Percentiles rank a stretch among this genome's conserved stretches.
Evolutionary conservation across 2,888 invertebrate species (phyloP).

Genomic region (Timandra comae): DNA sequence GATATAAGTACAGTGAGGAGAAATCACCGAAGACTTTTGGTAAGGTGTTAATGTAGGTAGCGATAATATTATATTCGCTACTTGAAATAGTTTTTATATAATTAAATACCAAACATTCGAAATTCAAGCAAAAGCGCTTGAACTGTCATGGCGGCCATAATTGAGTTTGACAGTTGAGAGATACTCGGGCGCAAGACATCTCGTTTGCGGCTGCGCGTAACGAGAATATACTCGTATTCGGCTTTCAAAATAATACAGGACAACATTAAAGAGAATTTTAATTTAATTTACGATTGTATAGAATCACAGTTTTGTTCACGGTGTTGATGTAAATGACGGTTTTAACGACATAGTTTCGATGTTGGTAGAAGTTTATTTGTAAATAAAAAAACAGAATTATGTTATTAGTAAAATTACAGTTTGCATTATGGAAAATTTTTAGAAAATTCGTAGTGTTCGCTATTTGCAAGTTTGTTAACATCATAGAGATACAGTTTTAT

Average conservation of each 20-base stretch:
- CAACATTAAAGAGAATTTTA: constrained; percentile 44
- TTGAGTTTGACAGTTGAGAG: constrained; percentile 66
- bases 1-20: too few relatives aligned
- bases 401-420: too few relatives aligned
- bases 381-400: too few relatives aligned
- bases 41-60: too few relatives aligned
- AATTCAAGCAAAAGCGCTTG: constrained; percentile 64
- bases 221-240: constrained; percentile 51
- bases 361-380: too few relatives aligned
- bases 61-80: too few relatives aligned
- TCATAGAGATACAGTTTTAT: too few relatives aligned
- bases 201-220: constrained; percentile 61
- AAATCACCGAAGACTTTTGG: too few relatives aligned
- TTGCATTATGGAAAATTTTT: too few relatives aligned
- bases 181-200: constrained; percentile 43
- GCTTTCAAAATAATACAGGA: constrained; percentile 48
- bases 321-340: constrained; percentile 7
- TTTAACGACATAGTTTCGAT: too few relatives aligned
- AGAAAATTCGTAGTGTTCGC: too few relatives aligned
- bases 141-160: constrained; percentile 68
- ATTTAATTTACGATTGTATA: constrained; percentile 37
- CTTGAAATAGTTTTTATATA: background rate
- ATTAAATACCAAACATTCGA: constrained; percentile 44
- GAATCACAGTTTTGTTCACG: constrained; percentile 24
- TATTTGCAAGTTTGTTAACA: too few relatives aligned